Base-by-base conservation (phyloP, 2,888 invertebrate species). In the Nomada ruficornis region DNA sequence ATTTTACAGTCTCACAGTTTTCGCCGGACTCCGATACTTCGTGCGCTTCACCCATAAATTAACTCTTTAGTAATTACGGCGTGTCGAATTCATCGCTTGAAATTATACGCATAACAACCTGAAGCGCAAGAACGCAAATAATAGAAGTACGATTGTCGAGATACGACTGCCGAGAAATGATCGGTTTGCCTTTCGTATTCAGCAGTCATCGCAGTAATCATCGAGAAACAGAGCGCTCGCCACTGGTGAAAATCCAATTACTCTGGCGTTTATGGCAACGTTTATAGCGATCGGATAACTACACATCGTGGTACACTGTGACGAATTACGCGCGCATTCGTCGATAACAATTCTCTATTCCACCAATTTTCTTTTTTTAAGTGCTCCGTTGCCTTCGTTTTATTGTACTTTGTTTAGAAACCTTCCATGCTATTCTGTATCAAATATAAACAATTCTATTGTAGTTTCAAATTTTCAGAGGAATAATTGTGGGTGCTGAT, bases 201-300 rank as follows among this genome's bases (percentile, higher is more conserved):
- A 23, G 42, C 13, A 23, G 26, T 69, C 26, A 26, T 26, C 26
- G 26, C 26, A 69, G 26, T 69, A 7, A 57, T 57, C 18, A 15
- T 69, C 57, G 7, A 55, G 68, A 69, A 69, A 69, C 57, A 9
- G 26, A 44, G 23, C 23, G 0, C 55, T 68, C 42, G 44, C 18
- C 55, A 18, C 57, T 29, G 55, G 18, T 68, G 55, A 55, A 55
- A 68, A 68, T 44, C 11, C 55, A 57, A 57, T 57, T 69, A 44
- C 68, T 44, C 42, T 57, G 42, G 1, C 68, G 18, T 68, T 69
- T 69, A 69, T 11, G 57, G 11, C 18, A 44, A 44, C 23, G 57
- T 69, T 69, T 69, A 69, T 57, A 36, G 36, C 44, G 11, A 23
- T 26, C 57, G n/a, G 18, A 55, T 36, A 69, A 44, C 44, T 44